Conservation (phyloP, 2,888 invertebrate species). For the Campopleginae sp. region DNA sequence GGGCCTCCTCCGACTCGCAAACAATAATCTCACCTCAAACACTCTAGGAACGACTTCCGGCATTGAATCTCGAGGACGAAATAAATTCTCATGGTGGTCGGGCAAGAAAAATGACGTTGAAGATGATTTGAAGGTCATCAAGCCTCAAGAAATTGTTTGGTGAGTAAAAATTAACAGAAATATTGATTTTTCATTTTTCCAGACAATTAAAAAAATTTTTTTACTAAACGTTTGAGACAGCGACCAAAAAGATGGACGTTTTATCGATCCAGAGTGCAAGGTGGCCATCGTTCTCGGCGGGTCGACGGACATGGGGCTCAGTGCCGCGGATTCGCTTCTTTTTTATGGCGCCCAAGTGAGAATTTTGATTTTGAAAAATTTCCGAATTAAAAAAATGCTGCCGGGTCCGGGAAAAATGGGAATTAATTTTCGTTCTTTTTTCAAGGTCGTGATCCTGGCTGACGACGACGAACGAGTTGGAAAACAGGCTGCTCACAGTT, state of each 20-base stretch:
- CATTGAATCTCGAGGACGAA: neutral
- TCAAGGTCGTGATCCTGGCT: slow-evolving; percentile 78
- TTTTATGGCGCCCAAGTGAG: slow-evolving; percentile 81
- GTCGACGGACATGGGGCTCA: slow-evolving; percentile 84
- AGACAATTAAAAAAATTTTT: neutral
- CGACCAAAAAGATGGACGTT: slow-evolving; percentile 7
- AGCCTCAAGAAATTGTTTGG: slow-evolving; percentile 61
- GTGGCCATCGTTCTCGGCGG: slow-evolving; percentile 85
- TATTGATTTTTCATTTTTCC: neutral
- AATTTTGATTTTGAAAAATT: neutral
- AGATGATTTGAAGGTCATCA: slow-evolving; percentile 58
- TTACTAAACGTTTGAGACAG: too few relatives aligned
- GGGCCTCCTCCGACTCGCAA: neutral
- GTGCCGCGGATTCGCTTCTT: slow-evolving; percentile 84
- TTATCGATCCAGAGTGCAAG: slow-evolving; percentile 78
- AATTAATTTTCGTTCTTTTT: neutral
- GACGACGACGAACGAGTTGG: slow-evolving; percentile 78
- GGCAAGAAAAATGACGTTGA: slow-evolving; percentile 40
- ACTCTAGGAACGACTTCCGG: neutral
- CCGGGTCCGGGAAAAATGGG: neutral
- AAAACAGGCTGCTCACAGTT: slow-evolving; percentile 77
- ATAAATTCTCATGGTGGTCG: slow-evolving; percentile 55
- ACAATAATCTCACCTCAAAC: slow-evolving; percentile 15
- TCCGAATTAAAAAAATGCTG: neutral
- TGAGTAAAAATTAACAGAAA: slow-evolving; percentile 20